Conservation (phyloP, 64 coral and sea anemone species). For the Pachyseris speciosa region DNA sequence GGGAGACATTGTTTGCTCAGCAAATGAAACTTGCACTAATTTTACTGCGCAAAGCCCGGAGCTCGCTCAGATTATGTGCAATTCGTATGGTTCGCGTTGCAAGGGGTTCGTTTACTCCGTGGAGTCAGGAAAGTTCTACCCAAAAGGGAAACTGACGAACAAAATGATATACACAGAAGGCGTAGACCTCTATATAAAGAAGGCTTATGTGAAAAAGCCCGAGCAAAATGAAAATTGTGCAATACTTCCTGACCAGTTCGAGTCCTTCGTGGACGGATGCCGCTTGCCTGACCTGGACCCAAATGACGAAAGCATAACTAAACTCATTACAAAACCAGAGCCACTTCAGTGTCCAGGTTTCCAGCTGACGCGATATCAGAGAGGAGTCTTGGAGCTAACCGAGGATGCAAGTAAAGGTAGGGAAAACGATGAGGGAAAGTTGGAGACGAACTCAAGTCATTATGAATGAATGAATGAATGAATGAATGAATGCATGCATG, state of each 20-base stretch:
- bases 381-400: slow-evolving; percentile 30
- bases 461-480: no score
- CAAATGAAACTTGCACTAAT: slow-evolving; percentile 11
- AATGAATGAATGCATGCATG: no score
- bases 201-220: background rate
- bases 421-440: background rate
- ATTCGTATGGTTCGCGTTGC: slow-evolving; percentile 34
- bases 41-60: background rate
- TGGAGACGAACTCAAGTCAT: no score
- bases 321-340: background rate
- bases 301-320: slow-evolving; percentile 7
- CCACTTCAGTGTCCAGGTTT: slow-evolving; percentile 45
- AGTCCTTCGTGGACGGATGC: background rate
- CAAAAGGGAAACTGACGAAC: slow-evolving; percentile 25
- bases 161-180: slow-evolving; percentile 25
- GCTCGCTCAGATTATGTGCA: slow-evolving; percentile 30
- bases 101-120: slow-evolving; percentile 64
- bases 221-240: slow-evolving; percentile 4
- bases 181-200: slow-evolving; percentile 22
- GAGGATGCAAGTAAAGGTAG: slow-evolving; percentile 19
- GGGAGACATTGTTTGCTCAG: slow-evolving; percentile 29
- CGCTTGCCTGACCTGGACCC: slow-evolving; percentile 53
- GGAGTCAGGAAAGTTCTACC: slow-evolving; percentile 6
- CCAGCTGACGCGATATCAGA: slow-evolving; percentile 48
- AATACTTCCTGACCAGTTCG: slow-evolving; percentile 3